Evolutionary conservation across 2,113 vertebrate species (phyloP).

Genomic region (Coryphaenoides rupestris): DNA sequence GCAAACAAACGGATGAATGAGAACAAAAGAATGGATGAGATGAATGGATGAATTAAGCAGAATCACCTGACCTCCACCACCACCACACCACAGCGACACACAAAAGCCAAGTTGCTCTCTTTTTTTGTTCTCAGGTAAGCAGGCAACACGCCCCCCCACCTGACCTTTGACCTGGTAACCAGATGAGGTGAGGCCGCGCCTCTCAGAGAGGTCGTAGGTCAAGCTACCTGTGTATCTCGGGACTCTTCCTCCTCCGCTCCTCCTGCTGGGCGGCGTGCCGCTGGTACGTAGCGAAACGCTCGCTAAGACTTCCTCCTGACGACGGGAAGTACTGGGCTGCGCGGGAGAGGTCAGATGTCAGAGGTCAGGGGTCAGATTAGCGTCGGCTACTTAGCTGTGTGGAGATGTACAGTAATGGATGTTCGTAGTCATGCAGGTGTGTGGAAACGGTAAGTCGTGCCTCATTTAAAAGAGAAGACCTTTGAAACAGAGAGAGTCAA

Average conservation of each 20-base stretch:
- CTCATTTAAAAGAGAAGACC: too few species aligned
- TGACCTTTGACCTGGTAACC: conserved; percentile 60
- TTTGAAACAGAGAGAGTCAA: too few species aligned
- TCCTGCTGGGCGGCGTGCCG: conserved; percentile 93
- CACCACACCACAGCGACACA: conserved; percentile 38
- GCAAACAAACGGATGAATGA: conserved; percentile 19
- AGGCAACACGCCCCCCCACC: conserved; percentile 26
- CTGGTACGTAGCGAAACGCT: conserved; percentile 95
- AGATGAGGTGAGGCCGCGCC: conserved; percentile 63
- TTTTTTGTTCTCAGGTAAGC: conserved; percentile 48
- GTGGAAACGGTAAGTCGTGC: too few species aligned
- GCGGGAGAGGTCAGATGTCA: conserved; percentile 8
- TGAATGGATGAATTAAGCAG: conserved; percentile 22
- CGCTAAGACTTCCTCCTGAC: conserved; percentile 88
- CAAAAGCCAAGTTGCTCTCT: conserved; percentile 44
- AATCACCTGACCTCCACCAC: conserved; percentile 39
- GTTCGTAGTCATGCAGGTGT: too few species aligned
- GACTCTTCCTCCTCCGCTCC: conserved; percentile 93
- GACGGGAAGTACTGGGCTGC: conserved; percentile 94
- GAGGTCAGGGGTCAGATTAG: conserved; percentile 2
- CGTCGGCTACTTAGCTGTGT: too few species aligned
- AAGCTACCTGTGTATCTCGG: conserved; percentile 96
- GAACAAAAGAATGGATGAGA: conserved; percentile 1
- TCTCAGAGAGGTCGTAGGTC: conserved; percentile 59
- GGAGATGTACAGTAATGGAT: too few species aligned